Conservation (phyloP, 37 sponge, comb jelly and placozoan genomes). For the Halichondria panicea region DNA sequence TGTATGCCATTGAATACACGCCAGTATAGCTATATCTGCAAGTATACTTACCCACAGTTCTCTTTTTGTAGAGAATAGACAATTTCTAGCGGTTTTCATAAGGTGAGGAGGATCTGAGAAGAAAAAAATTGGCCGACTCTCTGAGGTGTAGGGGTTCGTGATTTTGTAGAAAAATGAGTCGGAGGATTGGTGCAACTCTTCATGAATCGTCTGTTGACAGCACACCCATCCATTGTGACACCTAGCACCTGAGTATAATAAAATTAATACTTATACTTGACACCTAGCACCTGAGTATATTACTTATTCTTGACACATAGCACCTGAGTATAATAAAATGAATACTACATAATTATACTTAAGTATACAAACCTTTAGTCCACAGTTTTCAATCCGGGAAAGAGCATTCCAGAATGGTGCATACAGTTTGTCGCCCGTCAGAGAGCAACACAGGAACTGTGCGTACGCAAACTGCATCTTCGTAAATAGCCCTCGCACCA, state of each 20-base stretch:
- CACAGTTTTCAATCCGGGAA: constrained; percentile 13
- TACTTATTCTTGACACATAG: constrained; percentile 8
- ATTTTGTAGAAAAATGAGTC: constrained; percentile 7
- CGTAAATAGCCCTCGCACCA: constrained; percentile 37
- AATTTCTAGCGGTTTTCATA: constrained; percentile 46
- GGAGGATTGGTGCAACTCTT: constrained; percentile 2
- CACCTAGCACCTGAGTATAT: not conserved
- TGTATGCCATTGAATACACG: not conserved
- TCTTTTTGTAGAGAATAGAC: not conserved
- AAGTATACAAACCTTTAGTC: not conserved
- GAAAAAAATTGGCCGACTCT: constrained; percentile 15
- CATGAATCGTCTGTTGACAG: constrained; percentile 8
- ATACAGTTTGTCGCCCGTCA: constrained; percentile 2
- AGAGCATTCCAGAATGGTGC: constrained; percentile 28
- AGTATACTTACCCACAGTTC: constrained; percentile 20
- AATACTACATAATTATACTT: not conserved
- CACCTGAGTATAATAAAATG: constrained; percentile 14
- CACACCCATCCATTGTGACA: constrained; percentile 1
- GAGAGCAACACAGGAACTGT: constrained; percentile 13
- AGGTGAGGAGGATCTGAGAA: constrained; percentile 45
- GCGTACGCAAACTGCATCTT: constrained; percentile 19
- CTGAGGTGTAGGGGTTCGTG: constrained; percentile 8
- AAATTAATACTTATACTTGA: not conserved
- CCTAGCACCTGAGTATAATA: constrained; percentile 24
- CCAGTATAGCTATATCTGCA: not conserved